Conservation (phyloP, 2,113 vertebrate genomes). For the Xenopus laevis region DNA sequence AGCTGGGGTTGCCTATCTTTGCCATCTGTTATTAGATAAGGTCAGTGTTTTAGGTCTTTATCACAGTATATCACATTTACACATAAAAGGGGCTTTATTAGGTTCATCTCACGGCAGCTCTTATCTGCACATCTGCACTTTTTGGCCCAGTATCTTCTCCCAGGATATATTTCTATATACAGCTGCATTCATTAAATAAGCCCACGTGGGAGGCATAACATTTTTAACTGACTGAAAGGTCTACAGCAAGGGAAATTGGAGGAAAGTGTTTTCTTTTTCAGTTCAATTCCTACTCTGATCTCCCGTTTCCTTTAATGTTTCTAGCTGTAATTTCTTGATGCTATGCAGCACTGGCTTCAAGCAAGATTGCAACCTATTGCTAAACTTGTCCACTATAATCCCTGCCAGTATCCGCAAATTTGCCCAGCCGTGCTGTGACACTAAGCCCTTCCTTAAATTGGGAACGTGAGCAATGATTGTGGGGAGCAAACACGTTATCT, state of each 20-base stretch:
- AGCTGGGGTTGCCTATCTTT: no score
- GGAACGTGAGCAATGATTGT: conserved; percentile 4
- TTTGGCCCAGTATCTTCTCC: not conserved
- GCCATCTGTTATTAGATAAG: no score
- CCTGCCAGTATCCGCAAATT: conserved; percentile 44
- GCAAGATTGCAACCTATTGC: conserved; percentile 45
- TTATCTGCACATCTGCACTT: not conserved
- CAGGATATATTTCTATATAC: not conserved
- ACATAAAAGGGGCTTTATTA: not conserved
- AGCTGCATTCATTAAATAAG: conserved; percentile 4
- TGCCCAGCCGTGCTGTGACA: conserved; percentile 40
- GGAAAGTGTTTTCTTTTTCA: conserved; percentile 39
- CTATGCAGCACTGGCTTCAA: conserved; percentile 45
- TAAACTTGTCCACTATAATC: conserved; percentile 45
- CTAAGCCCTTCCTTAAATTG: conserved; percentile 34
- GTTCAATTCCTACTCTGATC: conserved; percentile 42
- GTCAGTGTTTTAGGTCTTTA: no score
- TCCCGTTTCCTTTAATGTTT: conserved; percentile 47
- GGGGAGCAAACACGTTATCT: conserved; percentile 19
- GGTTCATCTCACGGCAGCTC: not conserved
- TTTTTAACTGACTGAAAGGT: conserved; percentile 16
- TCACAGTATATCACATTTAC: not conserved
- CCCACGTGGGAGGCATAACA: conserved; percentile 19
- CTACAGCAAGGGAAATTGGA: conserved; percentile 36
- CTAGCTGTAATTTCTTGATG: conserved; percentile 45